These are phyloP conservation scores for Darevskia mixta DNA, from an alignment of 2,797 vertebrate species.

Conservation along the genomic window DNA sequence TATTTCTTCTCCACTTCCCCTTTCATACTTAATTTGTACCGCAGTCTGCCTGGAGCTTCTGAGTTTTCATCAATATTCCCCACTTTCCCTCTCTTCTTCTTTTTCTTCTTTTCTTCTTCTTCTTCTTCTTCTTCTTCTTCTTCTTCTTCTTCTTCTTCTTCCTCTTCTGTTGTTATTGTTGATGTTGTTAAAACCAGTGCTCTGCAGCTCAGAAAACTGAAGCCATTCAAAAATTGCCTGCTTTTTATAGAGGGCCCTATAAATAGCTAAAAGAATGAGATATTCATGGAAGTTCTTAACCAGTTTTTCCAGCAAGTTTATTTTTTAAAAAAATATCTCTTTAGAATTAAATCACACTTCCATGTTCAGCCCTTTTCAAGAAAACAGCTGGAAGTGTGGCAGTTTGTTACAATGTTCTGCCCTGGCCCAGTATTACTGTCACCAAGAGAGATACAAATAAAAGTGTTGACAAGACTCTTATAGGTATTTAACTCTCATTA, in stretches of 20 bases:
- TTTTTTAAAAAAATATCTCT: conserved; percentile 43
- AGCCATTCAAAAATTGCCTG: conserved; percentile 30
- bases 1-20: too few species aligned
- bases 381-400: background rate
- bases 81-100: too few species aligned
- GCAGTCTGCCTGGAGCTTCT: too few species aligned
- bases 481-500: too few species aligned
- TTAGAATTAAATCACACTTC: conserved; percentile 17
- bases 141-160: too few species aligned
- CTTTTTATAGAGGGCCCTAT: background rate
- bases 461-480: background rate
- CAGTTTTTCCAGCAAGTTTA: background rate
- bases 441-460: background rate
- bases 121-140: too few species aligned
- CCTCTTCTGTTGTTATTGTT: too few species aligned
- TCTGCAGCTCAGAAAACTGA: conserved; percentile 41
- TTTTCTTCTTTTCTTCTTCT: too few species aligned
- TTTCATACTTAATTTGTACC: too few species aligned
- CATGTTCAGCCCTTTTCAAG: conserved; percentile 33
- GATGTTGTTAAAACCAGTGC: conserved; percentile 56
- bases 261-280: background rate
- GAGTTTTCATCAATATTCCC: too few species aligned
- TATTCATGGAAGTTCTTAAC: conserved; percentile 42
- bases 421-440: conserved; percentile 10
- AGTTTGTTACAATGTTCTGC: background rate